Evolutionary conservation across 1,140 invertebrate genomes (phyloP).

Genomic region (Drosophila sturtevanti): DNA sequence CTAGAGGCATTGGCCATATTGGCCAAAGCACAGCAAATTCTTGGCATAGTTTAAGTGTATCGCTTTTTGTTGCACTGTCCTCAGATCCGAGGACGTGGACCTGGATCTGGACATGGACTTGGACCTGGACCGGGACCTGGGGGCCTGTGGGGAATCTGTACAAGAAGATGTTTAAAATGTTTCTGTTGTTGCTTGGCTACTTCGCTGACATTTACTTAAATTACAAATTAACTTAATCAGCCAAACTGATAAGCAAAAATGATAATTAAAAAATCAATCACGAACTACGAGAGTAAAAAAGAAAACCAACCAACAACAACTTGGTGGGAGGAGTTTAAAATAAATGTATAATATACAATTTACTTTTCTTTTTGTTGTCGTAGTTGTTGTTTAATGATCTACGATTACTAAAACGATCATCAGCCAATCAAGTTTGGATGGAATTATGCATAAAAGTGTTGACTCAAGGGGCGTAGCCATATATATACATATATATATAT

Average conservation of each 20-base stretch:
- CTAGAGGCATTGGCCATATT: slow-evolving; percentile 79
- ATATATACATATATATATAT: not conserved
- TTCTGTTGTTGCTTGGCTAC: not conserved
- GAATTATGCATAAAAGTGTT: slow-evolving; percentile 62
- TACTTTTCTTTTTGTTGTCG: too few species aligned
- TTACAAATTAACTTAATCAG: slow-evolving; percentile 71
- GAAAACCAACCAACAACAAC: not conserved
- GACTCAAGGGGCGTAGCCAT: slow-evolving; percentile 13
- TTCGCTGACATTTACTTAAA: slow-evolving; percentile 11
- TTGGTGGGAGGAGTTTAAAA: slow-evolving; percentile 33
- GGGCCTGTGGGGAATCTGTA: slow-evolving; percentile 20
- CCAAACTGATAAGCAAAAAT: slow-evolving; percentile 61
- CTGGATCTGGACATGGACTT: not conserved
- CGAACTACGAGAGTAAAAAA: slow-evolving; percentile 18
- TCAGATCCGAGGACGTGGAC: slow-evolving; percentile 1
- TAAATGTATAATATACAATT: not conserved
- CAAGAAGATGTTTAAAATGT: slow-evolving; percentile 10
- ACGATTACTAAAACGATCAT: slow-evolving; percentile 24
- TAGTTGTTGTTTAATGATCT: slow-evolving; percentile 34
- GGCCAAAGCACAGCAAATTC: slow-evolving; percentile 63
- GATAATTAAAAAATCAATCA: slow-evolving; percentile 70
- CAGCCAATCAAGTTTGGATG: slow-evolving; percentile 44
- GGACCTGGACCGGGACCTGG: not conserved
- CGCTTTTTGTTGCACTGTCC: slow-evolving; percentile 51
- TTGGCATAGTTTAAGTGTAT: slow-evolving; percentile 78